These are phyloP conservation scores for Lytechinus variegatus DNA, from an alignment of 35 echinoderm and acorn worm species.

Conservation along the genomic window DNA sequence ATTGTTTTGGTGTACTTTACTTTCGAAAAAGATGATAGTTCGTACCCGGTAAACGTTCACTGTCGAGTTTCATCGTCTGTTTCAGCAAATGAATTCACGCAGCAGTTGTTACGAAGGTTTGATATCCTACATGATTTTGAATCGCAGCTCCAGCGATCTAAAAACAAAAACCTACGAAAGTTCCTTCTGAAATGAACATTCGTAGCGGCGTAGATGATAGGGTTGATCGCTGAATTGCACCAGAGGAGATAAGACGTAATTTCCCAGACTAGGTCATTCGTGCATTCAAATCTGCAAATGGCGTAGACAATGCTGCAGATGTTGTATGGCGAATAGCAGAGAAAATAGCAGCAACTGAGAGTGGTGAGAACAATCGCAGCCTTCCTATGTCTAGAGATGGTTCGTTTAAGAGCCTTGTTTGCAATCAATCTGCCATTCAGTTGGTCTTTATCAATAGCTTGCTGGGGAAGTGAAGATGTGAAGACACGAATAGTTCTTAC, in stretches of 20 bases:
- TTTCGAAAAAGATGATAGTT: too few species aligned
- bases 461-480: not conserved
- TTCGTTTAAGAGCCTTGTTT: not conserved
- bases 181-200: slow-evolving; percentile 36
- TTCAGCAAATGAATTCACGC: not conserved
- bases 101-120: not conserved
- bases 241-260: slow-evolving; percentile 54
- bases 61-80: not conserved
- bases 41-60: not conserved
- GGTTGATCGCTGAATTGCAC: slow-evolving; percentile 72
- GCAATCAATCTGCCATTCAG: not conserved
- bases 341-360: not conserved
- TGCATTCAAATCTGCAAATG: slow-evolving; percentile 1
- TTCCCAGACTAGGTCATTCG: slow-evolving; percentile 47
- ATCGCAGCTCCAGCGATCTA: not conserved
- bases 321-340: slow-evolving; percentile 37
- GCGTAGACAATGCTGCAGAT: slow-evolving; percentile 21
- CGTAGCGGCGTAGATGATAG: slow-evolving; percentile 59
- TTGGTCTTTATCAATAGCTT: not conserved
- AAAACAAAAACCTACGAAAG: not conserved
- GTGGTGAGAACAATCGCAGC: slow-evolving; percentile 44
- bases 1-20: too few species aligned
- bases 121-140: not conserved
- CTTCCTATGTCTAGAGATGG: not conserved
- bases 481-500: not conserved